These are phyloP conservation scores for Hydrozoanthus gracilis DNA, from an alignment of 92 coral and sea anemone genomes.

Conservation along the genomic window DNA sequence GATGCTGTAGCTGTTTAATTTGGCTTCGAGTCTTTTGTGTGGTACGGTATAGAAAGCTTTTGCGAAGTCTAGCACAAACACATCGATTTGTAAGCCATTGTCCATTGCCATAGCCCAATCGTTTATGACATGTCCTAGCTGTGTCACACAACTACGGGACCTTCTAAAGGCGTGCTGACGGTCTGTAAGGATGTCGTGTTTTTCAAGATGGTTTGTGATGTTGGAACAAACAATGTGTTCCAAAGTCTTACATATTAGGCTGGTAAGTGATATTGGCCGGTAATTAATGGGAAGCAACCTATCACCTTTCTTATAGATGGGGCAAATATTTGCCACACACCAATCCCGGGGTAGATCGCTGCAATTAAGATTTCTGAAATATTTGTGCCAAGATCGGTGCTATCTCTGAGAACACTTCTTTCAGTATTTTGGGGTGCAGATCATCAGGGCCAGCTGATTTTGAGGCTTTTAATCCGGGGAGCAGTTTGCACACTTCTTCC, in stretches of 20 bases:
- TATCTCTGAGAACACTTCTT: background rate
- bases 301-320: background rate
- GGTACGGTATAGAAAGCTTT: too few species aligned
- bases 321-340: background rate
- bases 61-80: too few species aligned
- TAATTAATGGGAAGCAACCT: background rate
- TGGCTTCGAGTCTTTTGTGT: too few species aligned
- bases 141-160: too few species aligned
- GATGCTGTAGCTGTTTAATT: too few species aligned
- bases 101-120: too few species aligned
- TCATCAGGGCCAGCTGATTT: background rate
- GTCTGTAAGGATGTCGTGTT: conserved; percentile 1
- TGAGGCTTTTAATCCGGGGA: too few species aligned
- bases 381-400: conserved; percentile 1
- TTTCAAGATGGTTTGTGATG: background rate
- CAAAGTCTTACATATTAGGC: conserved; percentile 23
- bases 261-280: background rate
- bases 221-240: conserved; percentile 10
- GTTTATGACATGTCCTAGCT: too few species aligned
- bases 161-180: too few species aligned
- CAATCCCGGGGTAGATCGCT: background rate
- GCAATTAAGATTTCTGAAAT: background rate
- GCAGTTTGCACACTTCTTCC: background rate
- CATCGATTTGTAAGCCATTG: too few species aligned
- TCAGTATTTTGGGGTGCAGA: conserved; percentile 4